phyloP scores from a whole-genome alignment of 2,113 vertebrate genomes.

The Vimba vimba region DNA sequence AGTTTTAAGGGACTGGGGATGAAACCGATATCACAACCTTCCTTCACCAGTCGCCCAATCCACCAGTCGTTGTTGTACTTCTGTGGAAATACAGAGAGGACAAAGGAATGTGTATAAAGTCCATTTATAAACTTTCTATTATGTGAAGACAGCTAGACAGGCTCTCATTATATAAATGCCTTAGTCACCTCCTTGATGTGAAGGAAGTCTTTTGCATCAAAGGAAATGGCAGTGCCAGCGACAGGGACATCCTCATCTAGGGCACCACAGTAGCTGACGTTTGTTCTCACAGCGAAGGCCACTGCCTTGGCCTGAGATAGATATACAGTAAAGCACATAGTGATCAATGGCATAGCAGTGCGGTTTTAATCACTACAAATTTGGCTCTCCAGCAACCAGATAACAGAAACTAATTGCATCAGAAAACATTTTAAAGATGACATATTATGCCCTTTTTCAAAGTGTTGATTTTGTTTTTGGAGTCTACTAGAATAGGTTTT shows the following conservation, averaged over 20 bases:
- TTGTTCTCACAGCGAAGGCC: conserved; percentile 95
- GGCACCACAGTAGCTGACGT: conserved; percentile 95
- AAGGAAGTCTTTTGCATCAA: conserved; percentile 97
- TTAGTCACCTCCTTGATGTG: conserved; percentile 94
- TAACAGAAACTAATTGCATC: not conserved
- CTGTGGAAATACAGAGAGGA: conserved; percentile 66
- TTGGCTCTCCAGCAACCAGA: not conserved
- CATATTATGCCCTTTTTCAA: too few species aligned
- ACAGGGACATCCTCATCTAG: conserved; percentile 97
- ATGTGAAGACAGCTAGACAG: not conserved
- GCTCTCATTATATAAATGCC: not conserved
- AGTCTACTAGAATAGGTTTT: too few species aligned
- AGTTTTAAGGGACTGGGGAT: conserved; percentile 94
- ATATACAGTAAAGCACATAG: not conserved
- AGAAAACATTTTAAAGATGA: too few species aligned
- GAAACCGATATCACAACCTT: conserved; percentile 96
- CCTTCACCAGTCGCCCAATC: conserved; percentile 97
- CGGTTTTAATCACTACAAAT: not conserved
- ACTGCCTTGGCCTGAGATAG: conserved; percentile 87
- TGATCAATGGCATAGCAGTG: not conserved
- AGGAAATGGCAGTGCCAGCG: conserved; percentile 92
- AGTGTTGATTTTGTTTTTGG: too few species aligned
- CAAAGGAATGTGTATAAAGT: not conserved
- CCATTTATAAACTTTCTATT: not conserved
- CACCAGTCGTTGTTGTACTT: conserved; percentile 99